Evolutionary conservation across 2,888 invertebrate genomes (phyloP), one percentile per base, ranked within the genome.

Genomic region (Acrobasis consociella): DNA sequence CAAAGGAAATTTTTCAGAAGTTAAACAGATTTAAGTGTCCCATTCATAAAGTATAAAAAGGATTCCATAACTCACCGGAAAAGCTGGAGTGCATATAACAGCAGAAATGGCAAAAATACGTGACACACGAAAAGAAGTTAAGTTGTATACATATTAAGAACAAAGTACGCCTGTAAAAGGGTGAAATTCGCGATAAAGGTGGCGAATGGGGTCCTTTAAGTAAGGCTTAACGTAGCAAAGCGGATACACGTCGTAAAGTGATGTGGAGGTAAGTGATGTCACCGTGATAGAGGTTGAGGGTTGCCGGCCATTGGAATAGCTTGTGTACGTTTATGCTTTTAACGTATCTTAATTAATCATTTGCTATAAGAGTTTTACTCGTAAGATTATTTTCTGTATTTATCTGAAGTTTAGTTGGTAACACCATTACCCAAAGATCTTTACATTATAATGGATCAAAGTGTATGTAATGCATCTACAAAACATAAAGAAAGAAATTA

Each of bases 211-310:
- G 74, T 74, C 68, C 72, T 73, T 71, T 69, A 67, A 75, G 77
- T 72, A 63, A 67, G 72, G 74, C 75, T 80, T 76, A 78, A 71
- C 76, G 69, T 72, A 67, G 73, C 72, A 75, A 78, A 80, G 79
- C 78, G 81, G 79, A 81, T 75, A 80, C 76, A 78, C 67, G 77
- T 78, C 81, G 77, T 81, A 81, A 84, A 78, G 83, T 76, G 79
- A 78, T 77, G 80, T 74, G 71, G 72, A 74, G 72, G 78, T 74
- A 73, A 79, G 75, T 77, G 79, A 75, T 72, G 75, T 71, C 69
- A 65, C 70, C 74, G 74, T 73, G 73, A 74, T 73, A 73, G 72
- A 69, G 65, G 68, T 71, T 71, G 76, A 73, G 71, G 66, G 69
- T 60, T 66, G 65, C 64, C 65, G 62, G 61, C 49, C 52, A 63